These are phyloP conservation scores for Thereva nobilitata DNA, from an alignment of 2,888 invertebrate species.

Conservation along the genomic window DNA sequence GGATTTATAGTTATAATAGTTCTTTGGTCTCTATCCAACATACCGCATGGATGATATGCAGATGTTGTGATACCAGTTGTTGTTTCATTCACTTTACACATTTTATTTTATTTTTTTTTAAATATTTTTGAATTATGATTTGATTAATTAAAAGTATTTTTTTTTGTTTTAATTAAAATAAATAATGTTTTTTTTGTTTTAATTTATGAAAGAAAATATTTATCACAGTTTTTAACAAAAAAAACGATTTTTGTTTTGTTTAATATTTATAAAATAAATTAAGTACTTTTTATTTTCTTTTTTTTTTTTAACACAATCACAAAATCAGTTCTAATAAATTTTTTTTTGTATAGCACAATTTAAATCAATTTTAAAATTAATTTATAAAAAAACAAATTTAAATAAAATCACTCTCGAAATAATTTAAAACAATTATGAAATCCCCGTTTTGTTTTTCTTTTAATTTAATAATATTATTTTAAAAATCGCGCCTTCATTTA, in stretches of 20 bases:
- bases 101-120: background rate
- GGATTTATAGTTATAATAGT: slow-evolving; percentile 34
- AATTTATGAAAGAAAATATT: background rate
- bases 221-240: slow-evolving; percentile 38
- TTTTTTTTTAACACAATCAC: no score
- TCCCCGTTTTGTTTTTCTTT: background rate
- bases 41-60: slow-evolving; percentile 37
- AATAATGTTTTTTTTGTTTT: background rate
- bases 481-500: background rate
- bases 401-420: background rate
- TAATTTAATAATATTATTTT: background rate
- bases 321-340: no score
- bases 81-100: slow-evolving; percentile 20
- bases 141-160: no score
- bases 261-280: slow-evolving; percentile 7
- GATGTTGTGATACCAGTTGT: slow-evolving; percentile 8
- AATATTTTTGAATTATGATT: no score
- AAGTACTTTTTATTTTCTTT: background rate
- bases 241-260: no score
- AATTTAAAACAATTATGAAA: background rate
- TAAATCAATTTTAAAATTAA: no score
- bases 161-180: background rate
- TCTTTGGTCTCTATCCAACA: slow-evolving; percentile 42
- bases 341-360: no score
- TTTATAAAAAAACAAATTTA: no score